Evolutionary conservation across 2,888 invertebrate genomes (phyloP).

Genomic region (Ochropleura leucogaster): DNA sequence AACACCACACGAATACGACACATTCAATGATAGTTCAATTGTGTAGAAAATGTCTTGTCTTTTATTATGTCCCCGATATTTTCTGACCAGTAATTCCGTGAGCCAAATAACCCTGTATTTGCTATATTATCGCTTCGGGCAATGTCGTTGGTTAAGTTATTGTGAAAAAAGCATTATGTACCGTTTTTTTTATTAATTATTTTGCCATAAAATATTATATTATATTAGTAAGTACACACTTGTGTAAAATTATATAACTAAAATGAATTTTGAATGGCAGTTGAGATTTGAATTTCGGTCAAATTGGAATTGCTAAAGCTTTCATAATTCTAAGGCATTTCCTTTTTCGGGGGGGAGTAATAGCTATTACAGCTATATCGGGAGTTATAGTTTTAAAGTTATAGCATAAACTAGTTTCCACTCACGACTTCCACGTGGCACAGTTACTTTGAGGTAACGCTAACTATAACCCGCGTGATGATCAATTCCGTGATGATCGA

Average conservation of each 20-base stretch:
- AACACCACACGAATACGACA: slow-evolving; percentile 38
- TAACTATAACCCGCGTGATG: too few species aligned
- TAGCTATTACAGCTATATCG: too few species aligned
- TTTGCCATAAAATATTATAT: too few species aligned
- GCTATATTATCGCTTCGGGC: slow-evolving; percentile 65
- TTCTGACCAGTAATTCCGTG: slow-evolving; percentile 76
- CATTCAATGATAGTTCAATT: slow-evolving; percentile 53
- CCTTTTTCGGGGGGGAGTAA: neutral
- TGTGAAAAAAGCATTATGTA: slow-evolving; percentile 59
- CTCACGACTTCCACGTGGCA: too few species aligned
- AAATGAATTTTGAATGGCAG: neutral
- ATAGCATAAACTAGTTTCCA: neutral
- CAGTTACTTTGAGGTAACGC: too few species aligned
- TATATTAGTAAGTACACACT: slow-evolving; percentile 16
- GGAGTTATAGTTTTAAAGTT: too few species aligned
- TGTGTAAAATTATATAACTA: slow-evolving; percentile 3
- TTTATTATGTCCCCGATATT: slow-evolving; percentile 76
- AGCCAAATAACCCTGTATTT: slow-evolving; percentile 74
- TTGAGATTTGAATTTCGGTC: neutral
- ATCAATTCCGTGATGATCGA: too few species aligned
- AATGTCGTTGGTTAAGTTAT: slow-evolving; percentile 58
- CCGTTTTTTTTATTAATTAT: too few species aligned
- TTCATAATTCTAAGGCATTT: neutral
- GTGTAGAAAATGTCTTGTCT: slow-evolving; percentile 63
- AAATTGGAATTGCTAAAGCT: neutral